Evolutionary conservation across 2,888 invertebrate genomes (phyloP).

Genomic region (Pediacus dermestoides): DNA sequence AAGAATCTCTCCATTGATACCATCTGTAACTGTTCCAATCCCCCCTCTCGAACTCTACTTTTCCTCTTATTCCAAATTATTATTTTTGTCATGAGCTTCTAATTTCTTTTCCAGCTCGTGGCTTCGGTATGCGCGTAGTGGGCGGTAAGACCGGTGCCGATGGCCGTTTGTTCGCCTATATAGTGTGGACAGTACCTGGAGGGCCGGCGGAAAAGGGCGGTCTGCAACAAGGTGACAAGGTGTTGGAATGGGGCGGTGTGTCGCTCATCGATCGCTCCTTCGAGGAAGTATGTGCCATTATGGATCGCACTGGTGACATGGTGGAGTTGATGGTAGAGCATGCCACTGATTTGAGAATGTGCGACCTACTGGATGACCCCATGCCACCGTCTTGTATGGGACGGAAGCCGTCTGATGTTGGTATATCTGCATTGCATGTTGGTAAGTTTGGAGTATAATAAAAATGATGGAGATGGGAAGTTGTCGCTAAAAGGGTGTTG

Average conservation of each 20-base stretch:
- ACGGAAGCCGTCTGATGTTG: constrained; percentile 50
- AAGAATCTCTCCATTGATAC: no score
- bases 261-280: constrained; percentile 87
- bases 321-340: constrained; percentile 85
- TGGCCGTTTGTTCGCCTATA: constrained; percentile 83
- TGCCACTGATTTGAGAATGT: constrained; percentile 69
- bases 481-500: no score
- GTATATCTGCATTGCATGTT: constrained; percentile 56
- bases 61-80: constrained; percentile 6
- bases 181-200: constrained; percentile 88
- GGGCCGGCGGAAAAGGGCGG: constrained; percentile 90
- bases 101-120: constrained; percentile 62
- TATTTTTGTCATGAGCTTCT: no score
- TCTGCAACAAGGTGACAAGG: constrained; percentile 84
- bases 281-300: constrained; percentile 87
- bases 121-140: constrained; percentile 92
- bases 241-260: constrained; percentile 89
- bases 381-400: constrained; percentile 44
- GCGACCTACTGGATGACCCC: constrained; percentile 66
- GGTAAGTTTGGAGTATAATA: no score
- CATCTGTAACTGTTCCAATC: not conserved
- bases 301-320: constrained; percentile 81
- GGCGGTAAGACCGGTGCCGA: constrained; percentile 86
- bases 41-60: no score
- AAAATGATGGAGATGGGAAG: no score